Conservation (phyloP, 2,888 invertebrate species). For the Napeogenes sylphis region DNA sequence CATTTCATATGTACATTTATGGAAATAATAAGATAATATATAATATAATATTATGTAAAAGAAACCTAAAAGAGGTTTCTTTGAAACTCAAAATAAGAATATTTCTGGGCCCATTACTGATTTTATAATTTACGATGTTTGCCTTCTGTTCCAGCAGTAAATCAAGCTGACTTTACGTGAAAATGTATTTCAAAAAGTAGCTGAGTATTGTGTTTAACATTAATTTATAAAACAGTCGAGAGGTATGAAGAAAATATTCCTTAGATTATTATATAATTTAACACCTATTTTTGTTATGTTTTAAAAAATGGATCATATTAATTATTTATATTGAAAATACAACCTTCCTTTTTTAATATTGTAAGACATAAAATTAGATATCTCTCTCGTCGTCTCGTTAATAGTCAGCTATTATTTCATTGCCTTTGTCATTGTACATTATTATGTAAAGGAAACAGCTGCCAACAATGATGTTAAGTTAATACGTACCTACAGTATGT, state of each 20-base stretch:
- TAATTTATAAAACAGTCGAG: background rate
- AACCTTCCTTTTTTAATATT: too few relatives aligned
- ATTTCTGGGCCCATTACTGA: conserved; percentile 29
- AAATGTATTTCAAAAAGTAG: conserved; percentile 4
- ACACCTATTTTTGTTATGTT: too few relatives aligned
- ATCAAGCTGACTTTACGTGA: conserved; percentile 22
- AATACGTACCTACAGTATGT: background rate
- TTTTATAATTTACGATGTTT: conserved; percentile 38
- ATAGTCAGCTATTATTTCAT: conserved; percentile 10
- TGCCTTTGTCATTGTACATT: conserved; percentile 8
- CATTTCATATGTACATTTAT: too few relatives aligned
- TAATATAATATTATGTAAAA: background rate
- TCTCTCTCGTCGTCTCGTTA: conserved; percentile 7
- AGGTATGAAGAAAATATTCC: background rate
- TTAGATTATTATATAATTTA: background rate
- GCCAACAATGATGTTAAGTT: conserved; percentile 5
- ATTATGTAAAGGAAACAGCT: conserved; percentile 8
- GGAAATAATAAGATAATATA: background rate
- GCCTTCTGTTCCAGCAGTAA: conserved; percentile 34
- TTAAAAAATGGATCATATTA: too few relatives aligned
- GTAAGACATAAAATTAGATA: background rate
- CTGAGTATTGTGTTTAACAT: background rate
- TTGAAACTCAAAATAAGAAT: conserved; percentile 17
- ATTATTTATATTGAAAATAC: too few relatives aligned
- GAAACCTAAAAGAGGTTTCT: too few relatives aligned